Conservation (phyloP, 2,888 invertebrate species). For the Plusia festucae region DNA sequence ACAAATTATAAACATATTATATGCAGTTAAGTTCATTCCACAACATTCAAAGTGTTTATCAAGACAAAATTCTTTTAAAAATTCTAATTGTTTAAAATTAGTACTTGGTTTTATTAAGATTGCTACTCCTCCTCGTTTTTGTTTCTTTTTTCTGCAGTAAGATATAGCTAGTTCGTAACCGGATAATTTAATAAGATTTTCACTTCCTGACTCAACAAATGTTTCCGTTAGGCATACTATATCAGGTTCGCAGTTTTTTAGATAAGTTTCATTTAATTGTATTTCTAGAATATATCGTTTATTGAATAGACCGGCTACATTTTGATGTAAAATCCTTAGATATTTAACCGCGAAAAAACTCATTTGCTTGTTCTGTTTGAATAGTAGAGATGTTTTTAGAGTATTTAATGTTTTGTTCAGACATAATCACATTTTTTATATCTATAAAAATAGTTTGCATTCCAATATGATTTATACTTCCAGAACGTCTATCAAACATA, state of each 20-base stretch:
- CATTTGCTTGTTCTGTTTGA: not conserved
- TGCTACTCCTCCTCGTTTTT: constrained; percentile 6
- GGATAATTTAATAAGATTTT: not conserved
- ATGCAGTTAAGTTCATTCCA: not conserved
- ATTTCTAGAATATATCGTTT: not conserved
- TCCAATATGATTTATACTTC: constrained; percentile 5
- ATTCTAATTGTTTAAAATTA: not conserved
- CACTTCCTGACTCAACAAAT: constrained; percentile 3
- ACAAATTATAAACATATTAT: constrained; percentile 3
- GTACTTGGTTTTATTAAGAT: not conserved
- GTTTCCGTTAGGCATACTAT: not conserved
- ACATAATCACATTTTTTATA: constrained; percentile 1
- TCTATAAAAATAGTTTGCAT: not conserved
- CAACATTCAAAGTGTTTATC: constrained; percentile 9
- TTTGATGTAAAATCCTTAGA: not conserved
- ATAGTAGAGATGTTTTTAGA: not conserved
- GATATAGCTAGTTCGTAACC: constrained; percentile 1
- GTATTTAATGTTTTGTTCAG: not conserved
- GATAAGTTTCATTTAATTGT: not conserved
- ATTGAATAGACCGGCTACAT: not conserved
- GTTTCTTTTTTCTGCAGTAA: constrained; percentile 3
- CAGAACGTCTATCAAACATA: constrained; percentile 9
- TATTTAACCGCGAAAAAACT: not conserved
- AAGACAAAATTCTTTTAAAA: constrained; percentile 3
- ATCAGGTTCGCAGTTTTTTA: not conserved